Base-by-base conservation (phyloP, 2,888 invertebrate species). In the Lysandra coridon region DNA sequence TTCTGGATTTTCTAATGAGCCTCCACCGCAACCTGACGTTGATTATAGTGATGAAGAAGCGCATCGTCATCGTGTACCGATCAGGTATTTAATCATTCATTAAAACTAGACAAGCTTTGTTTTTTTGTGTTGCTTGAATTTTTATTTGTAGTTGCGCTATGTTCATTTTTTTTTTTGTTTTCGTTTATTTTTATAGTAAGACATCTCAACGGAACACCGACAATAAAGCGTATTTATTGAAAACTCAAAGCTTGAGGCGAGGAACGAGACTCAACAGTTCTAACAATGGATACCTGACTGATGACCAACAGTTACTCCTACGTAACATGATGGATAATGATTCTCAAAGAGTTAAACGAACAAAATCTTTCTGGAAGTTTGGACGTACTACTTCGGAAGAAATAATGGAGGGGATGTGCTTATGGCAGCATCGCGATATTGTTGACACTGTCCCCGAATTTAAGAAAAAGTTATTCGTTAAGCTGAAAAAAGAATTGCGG, bases 31-130 rank as follows among this genome's bases (percentile, higher is more conserved):
- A 87, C 98, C 98, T 37, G 98, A 98, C 91, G 96, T 98, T 81
- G 98, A 98, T 91, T 98, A 98, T 90, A 98, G 98, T 78, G 98
- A 98, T 87, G 98, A 98, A 91, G 98, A 98, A 88, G 97, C 96
- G 80, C 95, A 96, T 84, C 90, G 95, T 82, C 89, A 95, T 86
- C 94, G 95, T 81, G 95, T 96, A 82, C 96, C 96, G 62, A 95
- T 96, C 89, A 96, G 96, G 96, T 96, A 93, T 17, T 80, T 88
- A 85, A 10, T 77, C 37, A 82, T 62, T 80, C 73, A 78, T 74
- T 75, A 64, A 64, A 74, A 74, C n/a, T 80, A 80, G 78, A 64
- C 78, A 74, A 53, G 78, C 82, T 80, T 73, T 64, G 73, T 81
- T 80, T 80, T 80, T 82, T 81, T 80, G 84, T 84, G 80, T 82